Evolutionary conservation across 2,888 invertebrate species (phyloP).

Genomic region (Macrosiphum euphorbiae): DNA sequence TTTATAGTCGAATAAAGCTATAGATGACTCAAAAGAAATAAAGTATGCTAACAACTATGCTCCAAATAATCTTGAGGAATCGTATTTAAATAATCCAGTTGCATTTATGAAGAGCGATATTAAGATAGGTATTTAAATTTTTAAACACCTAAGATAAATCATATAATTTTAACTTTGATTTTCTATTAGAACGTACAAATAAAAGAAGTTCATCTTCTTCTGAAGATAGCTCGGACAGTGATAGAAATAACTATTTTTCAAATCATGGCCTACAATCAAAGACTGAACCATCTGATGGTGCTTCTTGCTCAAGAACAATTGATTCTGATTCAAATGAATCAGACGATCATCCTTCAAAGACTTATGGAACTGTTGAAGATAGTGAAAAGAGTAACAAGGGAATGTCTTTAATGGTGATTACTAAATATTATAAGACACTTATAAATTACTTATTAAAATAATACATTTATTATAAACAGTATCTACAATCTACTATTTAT

Average conservation of each 20-base stretch:
- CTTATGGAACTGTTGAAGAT: conserved; percentile 1
- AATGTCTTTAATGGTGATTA: conserved; percentile 59
- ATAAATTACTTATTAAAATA: not conserved
- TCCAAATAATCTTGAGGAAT: conserved; percentile 55
- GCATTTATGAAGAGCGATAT: conserved; percentile 46
- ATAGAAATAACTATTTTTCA: not conserved
- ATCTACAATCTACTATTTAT: not conserved
- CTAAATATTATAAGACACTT: not conserved
- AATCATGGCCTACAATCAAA: not conserved
- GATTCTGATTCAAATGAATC: conserved; percentile 55
- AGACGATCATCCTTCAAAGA: conserved; percentile 9
- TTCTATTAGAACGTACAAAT: not conserved
- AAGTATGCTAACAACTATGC: conserved; percentile 31
- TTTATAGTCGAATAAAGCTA: not conserved
- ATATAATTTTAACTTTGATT: not conserved
- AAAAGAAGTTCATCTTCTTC: not conserved
- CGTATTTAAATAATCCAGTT: conserved; percentile 52
- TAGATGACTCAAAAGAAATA: not conserved
- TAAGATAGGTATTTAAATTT: conserved; percentile 27
- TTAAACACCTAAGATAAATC: not conserved
- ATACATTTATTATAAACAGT: not conserved
- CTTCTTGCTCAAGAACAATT: conserved; percentile 36
- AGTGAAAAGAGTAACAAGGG: conserved; percentile 50
- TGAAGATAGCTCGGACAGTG: conserved; percentile 52
- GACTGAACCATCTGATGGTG: not conserved